Conservation (phyloP, 2,113 vertebrate genomes). For the Scophthalmus maximus region DNA sequence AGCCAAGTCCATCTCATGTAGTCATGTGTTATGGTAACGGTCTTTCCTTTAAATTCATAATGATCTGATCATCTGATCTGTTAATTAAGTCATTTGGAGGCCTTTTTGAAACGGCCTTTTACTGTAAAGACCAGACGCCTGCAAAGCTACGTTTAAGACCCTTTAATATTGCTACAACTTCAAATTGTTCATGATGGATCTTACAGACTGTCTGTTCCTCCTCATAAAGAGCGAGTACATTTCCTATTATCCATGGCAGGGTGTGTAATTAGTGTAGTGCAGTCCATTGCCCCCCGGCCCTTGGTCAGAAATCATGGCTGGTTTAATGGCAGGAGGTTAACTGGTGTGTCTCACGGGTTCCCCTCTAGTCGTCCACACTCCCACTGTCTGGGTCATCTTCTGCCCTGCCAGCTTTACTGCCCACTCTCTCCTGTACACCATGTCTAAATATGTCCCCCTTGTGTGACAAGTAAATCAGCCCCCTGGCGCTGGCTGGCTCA, state of each 20-base stretch:
- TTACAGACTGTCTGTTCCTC: conserved; percentile 42
- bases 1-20: background rate
- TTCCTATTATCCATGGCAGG: conserved; percentile 66
- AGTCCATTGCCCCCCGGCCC: conserved; percentile 80
- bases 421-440: conserved; percentile 59
- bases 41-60: conserved; percentile 24
- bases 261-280: conserved; percentile 80
- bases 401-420: conserved; percentile 74
- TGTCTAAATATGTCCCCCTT: conserved; percentile 72
- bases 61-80: background rate
- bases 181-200: conserved; percentile 35
- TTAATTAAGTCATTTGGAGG: conserved; percentile 12
- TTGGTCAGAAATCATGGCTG: conserved; percentile 79
- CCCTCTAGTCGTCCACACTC: conserved; percentile 58
- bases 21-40: background rate
- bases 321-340: conserved; percentile 80
- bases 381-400: conserved; percentile 75
- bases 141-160: conserved; percentile 23
- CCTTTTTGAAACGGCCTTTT: conserved; percentile 24
- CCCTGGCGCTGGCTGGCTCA: conserved; percentile 69
- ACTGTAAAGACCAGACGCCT: background rate
- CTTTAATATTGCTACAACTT: conserved; percentile 28
- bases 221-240: conserved; percentile 67
- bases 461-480: conserved; percentile 80
- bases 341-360: conserved; percentile 69